Conservation (phyloP, 1,140 invertebrate genomes). For the Helicoverpa zea region DNA sequence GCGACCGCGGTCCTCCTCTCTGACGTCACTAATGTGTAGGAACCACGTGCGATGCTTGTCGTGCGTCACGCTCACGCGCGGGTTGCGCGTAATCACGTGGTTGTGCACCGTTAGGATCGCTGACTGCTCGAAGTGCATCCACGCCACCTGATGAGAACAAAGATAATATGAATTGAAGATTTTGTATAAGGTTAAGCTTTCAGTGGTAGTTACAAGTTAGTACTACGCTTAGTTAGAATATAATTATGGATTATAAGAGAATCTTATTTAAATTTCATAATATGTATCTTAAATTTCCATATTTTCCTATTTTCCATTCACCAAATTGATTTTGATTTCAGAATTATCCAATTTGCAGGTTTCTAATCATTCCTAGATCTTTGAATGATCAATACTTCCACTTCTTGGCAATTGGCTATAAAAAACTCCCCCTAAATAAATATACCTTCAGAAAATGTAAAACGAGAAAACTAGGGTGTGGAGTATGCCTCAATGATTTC, state of each 20-base stretch:
- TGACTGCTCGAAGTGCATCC: conserved; percentile 98
- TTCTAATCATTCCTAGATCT: conserved; percentile 39
- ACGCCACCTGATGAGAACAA: conserved; percentile 91
- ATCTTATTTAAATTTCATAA: too few relatives aligned
- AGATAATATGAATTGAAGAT: not conserved
- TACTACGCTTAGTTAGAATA: too few relatives aligned
- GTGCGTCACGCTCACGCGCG: conserved; percentile 95
- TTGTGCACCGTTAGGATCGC: conserved; percentile 97
- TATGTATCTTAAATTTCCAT: not conserved
- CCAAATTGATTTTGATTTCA: not conserved
- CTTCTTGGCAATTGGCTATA: conserved; percentile 29
- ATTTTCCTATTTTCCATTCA: not conserved
- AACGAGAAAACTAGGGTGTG: conserved; percentile 50
- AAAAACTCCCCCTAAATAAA: conserved; percentile 43
- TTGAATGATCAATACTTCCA: conserved; percentile 36
- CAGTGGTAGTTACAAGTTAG: too few relatives aligned
- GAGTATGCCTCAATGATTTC: conserved; percentile 75
- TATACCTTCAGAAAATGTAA: conserved; percentile 48
- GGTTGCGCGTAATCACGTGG: conserved; percentile 97
- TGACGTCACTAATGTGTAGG: conserved; percentile 96
- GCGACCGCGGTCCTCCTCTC: conserved; percentile 95
- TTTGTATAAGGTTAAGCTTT: too few relatives aligned
- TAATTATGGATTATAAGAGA: too few relatives aligned
- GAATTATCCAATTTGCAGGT: not conserved
- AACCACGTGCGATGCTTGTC: conserved; percentile 96